Base-by-base conservation (phyloP, 2,113 vertebrate genomes). In the Cyanoramphus novaezelandiae region DNA sequence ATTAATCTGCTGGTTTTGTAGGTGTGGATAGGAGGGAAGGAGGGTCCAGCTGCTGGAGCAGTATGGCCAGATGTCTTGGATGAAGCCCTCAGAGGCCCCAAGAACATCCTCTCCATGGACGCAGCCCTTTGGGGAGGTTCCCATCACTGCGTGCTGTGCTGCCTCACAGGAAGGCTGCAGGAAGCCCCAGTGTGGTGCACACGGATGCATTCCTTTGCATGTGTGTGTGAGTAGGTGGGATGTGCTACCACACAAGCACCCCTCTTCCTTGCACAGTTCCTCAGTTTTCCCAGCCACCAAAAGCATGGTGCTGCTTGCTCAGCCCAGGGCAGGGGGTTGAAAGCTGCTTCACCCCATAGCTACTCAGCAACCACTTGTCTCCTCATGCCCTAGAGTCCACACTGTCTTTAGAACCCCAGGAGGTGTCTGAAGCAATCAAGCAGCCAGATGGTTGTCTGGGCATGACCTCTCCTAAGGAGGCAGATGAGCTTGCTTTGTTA, bases 221-320 rank as follows among this genome's bases (percentile, higher is more conserved):
- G 0, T 0, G 2, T 19, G 16, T 16, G 60, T 17, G 50, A n/a
- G 39, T 18, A 18, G 49, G 39, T 9, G 10, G 49, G 20, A 47
- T 0, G 1, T 8, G 39, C 25, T 43, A 28, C 25, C 74, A 35
- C 1, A 1, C 31, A 33, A 90, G 39, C 35, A 28, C n/a, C 37
- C 13, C 7, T 86, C 11, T 37, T 41, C 33, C 39, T 52, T 31
- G 9, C 28, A 62, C 44, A 5, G 5, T 19, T 19, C 37, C 31
- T n/a, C 0, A 6, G 37, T 33, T 68, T 68, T 82, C 55, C 19
- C 64, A 63, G 46, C 46, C 55, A 46, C 55, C 11, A 20, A 6
- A 37, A 86, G n/a, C 44, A 8, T 23, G 31, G 53, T 72, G n/a
- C 41, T 0, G 0, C 57, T 43, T 0, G 1, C 49, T 44, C 37